These are phyloP conservation scores for Aphelenchoides fujianensis DNA, from an alignment of 1,140 invertebrate species.

Conservation along the genomic window DNA sequence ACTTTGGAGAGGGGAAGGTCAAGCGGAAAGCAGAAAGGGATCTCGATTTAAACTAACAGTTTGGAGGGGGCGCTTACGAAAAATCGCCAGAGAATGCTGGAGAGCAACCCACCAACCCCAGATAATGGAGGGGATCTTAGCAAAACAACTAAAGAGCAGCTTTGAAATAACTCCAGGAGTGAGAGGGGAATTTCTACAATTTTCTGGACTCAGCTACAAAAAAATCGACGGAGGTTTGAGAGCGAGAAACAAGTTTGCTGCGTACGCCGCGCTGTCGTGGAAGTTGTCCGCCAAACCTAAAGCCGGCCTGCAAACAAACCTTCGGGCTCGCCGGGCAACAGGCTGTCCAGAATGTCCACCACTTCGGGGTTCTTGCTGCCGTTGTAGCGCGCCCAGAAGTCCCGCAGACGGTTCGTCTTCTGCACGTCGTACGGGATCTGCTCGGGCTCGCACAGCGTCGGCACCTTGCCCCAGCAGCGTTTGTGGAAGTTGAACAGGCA, in stretches of 20 bases:
- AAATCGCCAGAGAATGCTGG: no score
- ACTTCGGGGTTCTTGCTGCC: constrained; percentile 39
- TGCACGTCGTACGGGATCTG: constrained; percentile 41
- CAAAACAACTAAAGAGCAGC: no score
- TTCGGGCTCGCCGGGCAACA: constrained; percentile 24
- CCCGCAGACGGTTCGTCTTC: constrained; percentile 37
- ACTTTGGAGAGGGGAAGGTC: no score
- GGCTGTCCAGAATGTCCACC: constrained; percentile 37
- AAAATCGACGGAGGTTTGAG: background rate
- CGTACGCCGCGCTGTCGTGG: no score
- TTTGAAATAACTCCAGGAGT: no score
- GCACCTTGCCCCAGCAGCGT: constrained; percentile 48
- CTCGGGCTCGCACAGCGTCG: constrained; percentile 41
- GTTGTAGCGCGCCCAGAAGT: constrained; percentile 39
- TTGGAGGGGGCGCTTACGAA: no score
- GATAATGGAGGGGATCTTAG: no score
- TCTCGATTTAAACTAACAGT: no score
- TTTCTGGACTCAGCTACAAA: no score
- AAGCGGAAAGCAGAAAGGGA: no score
- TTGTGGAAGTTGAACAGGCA: constrained; percentile 45
- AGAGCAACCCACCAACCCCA: no score
- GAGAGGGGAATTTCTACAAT: background rate
- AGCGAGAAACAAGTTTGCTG: background rate
- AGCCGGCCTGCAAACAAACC: background rate
- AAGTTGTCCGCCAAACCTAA: background rate